A percentile compares a stretch with the other conserved stretches of the same genome.
These are phyloP conservation scores for Meghimatium bilineatum DNA, from an alignment of 2,888 invertebrate species.

Conservation along the genomic window DNA sequence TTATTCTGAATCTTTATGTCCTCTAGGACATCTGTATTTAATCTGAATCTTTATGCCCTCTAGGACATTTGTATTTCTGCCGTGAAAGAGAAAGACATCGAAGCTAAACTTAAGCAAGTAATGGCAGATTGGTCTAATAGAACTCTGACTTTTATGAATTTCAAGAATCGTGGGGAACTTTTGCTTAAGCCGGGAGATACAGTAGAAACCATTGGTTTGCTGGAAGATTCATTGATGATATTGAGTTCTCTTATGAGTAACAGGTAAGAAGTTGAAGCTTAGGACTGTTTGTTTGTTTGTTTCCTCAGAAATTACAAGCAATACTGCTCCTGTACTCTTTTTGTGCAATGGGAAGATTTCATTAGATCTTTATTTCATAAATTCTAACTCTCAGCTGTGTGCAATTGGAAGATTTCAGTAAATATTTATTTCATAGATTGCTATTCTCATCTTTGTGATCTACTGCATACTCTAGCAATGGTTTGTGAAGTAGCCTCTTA, in stretches of 20 bases:
- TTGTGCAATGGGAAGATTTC: too few species aligned
- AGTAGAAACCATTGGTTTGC: slow-evolving; percentile 93
- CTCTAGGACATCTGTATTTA: too few species aligned
- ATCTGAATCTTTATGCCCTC: neutral
- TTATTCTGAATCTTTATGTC: too few species aligned
- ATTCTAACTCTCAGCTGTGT: too few species aligned
- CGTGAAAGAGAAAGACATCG: slow-evolving; percentile 98
- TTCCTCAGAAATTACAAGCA: too few species aligned
- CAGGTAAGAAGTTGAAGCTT: slow-evolving; percentile 79
- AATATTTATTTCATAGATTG: too few species aligned
- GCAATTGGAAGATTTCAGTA: too few species aligned
- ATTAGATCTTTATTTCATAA: too few species aligned
- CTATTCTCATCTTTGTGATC: too few species aligned
- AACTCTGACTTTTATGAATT: slow-evolving; percentile 94
- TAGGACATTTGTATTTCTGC: slow-evolving; percentile 97
- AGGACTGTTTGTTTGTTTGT: neutral
- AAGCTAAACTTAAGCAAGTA: slow-evolving; percentile 94
- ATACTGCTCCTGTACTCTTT: too few species aligned
- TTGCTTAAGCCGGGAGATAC: slow-evolving; percentile 94
- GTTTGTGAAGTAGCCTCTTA: too few species aligned
- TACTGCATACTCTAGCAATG: too few species aligned
- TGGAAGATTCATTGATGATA: slow-evolving; percentile 97
- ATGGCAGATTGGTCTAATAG: slow-evolving; percentile 93
- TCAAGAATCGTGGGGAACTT: slow-evolving; percentile 95
- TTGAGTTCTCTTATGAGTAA: slow-evolving; percentile 94